phyloP scores from a whole-genome alignment of 2,113 vertebrate genomes.

The Sialia sialis region DNA sequence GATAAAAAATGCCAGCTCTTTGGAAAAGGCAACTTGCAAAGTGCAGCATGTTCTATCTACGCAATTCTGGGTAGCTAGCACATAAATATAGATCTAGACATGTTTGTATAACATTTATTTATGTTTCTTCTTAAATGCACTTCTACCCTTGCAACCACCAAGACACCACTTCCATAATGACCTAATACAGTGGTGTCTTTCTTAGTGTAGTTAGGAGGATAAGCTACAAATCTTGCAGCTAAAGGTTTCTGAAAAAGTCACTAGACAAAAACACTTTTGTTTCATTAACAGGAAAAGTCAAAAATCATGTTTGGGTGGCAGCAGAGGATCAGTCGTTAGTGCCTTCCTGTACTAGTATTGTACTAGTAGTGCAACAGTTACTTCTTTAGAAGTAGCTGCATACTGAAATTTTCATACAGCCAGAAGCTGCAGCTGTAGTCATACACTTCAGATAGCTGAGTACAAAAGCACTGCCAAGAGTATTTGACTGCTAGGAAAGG shows the following conservation, averaged over 20 bases:
- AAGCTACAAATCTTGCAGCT: background rate
- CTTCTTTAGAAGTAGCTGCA: background rate
- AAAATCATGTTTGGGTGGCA: background rate
- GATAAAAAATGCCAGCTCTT: background rate
- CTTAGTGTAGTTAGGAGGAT: background rate
- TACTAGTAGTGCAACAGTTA: background rate
- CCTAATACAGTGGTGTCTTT: background rate
- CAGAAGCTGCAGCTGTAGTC: background rate
- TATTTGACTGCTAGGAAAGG: background rate
- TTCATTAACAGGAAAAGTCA: background rate
- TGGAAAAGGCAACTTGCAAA: background rate
- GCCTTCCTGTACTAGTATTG: rapidly evolving
- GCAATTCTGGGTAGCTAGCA: background rate
- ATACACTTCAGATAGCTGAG: background rate
- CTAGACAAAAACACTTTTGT: background rate
- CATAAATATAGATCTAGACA: background rate
- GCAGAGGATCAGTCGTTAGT: background rate
- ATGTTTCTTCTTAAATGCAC: background rate
- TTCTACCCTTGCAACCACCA: background rate
- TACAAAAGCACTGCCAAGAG: background rate
- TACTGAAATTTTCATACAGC: background rate
- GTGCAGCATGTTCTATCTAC: background rate
- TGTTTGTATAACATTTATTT: background rate
- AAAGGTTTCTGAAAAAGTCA: background rate
- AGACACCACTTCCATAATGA: background rate